phyloP scores from a whole-genome alignment of 2,888 invertebrate species.

The Hyalella azteca region DNA sequence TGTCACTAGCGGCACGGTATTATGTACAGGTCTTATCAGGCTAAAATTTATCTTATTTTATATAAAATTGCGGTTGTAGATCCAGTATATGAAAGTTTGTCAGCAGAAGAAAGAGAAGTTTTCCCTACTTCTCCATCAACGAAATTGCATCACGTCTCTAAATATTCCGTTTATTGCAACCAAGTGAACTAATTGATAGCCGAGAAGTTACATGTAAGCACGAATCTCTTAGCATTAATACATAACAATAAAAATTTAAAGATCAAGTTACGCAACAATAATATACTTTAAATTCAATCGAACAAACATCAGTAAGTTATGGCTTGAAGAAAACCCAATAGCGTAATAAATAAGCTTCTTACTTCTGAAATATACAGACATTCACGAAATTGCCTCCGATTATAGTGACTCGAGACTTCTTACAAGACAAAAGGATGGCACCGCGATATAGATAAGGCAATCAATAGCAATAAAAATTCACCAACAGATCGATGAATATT shows the following conservation, averaged over 20 bases:
- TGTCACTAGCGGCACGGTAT: too few relatives aligned
- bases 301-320: neutral
- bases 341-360: conserved; percentile 11
- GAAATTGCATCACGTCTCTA: too few relatives aligned
- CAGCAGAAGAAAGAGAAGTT: too few relatives aligned
- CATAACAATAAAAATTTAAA: conserved; percentile 7
- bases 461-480: neutral
- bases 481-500: neutral
- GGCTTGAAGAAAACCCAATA: conserved; percentile 1
- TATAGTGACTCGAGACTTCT: neutral
- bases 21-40: too few relatives aligned
- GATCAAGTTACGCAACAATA: neutral
- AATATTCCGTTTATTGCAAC: too few relatives aligned
- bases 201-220: neutral
- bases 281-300: conserved; percentile 20
- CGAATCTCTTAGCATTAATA: neutral
- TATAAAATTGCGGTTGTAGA: too few relatives aligned
- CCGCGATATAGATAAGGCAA: neutral
- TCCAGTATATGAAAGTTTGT: too few relatives aligned
- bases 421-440: conserved; percentile 14
- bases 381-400: neutral
- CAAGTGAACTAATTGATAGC: neutral
- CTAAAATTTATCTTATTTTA: too few relatives aligned
- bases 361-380: conserved; percentile 2
- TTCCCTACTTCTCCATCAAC: too few relatives aligned